These are phyloP conservation scores for Drosophila kanapiae DNA, from an alignment of 1,140 invertebrate species.

Conservation along the genomic window DNA sequence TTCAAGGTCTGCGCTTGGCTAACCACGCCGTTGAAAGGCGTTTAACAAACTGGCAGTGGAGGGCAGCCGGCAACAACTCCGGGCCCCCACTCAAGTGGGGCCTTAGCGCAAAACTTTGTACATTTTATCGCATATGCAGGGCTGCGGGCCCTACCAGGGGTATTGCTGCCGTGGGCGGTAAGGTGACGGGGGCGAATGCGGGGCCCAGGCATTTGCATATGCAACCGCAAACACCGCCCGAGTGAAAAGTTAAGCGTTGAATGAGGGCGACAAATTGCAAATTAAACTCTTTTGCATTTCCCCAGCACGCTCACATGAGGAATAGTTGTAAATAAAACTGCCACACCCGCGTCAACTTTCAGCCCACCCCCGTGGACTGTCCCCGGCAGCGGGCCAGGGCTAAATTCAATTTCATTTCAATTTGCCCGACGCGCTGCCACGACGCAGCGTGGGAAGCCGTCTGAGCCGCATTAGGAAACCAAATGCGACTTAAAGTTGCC, in stretches of 20 bases:
- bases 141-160: constrained; percentile 25
- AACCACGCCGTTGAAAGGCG: constrained; percentile 80
- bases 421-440: constrained; percentile 42
- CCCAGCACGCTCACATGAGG: constrained; percentile 60
- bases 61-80: constrained; percentile 55
- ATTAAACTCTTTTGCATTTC: constrained; percentile 83
- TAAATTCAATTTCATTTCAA: constrained; percentile 77
- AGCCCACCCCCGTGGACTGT: not conserved
- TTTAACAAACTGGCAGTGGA: constrained; percentile 74
- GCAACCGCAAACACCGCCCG: constrained; percentile 69
- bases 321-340: constrained; percentile 81
- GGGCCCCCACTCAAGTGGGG: constrained; percentile 65
- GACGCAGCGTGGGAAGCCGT: constrained; percentile 26
- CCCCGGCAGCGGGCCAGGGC: constrained; percentile 9
- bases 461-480: constrained; percentile 56
- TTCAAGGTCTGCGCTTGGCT: constrained; percentile 81
- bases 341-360: constrained; percentile 65
- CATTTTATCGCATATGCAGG: constrained; percentile 73
- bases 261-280: constrained; percentile 84
- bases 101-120: constrained; percentile 74
- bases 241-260: constrained; percentile 80
- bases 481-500: constrained; percentile 60
- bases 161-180: not conserved
- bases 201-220: constrained; percentile 71
- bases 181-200: not conserved